A percentile compares a stretch with the other conserved stretches of the same genome.
Evolutionary conservation across 2,113 vertebrate species (phyloP).

Genomic region (Syrrhaptes paradoxus): DNA sequence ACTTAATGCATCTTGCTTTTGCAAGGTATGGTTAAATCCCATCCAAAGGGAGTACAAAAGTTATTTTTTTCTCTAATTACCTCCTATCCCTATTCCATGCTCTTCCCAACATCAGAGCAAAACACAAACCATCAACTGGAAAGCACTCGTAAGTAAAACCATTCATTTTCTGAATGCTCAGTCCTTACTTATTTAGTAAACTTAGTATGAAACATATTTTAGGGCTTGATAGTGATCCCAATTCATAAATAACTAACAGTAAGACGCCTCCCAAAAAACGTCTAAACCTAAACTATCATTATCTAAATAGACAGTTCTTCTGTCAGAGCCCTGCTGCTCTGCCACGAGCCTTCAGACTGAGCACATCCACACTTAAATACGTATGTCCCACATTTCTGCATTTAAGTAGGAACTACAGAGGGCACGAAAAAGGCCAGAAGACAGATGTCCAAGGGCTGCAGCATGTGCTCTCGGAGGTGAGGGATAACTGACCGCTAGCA

Average conservation of each 20-base stretch:
- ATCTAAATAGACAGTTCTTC: not conserved
- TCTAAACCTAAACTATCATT: not conserved
- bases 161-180: conserved; percentile 17
- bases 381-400: not conserved
- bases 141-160: not conserved
- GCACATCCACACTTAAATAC: not conserved
- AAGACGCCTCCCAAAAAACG: not conserved
- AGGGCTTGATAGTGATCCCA: not conserved
- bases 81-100: not conserved
- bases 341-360: not conserved
- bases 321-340: not conserved
- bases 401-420: not conserved
- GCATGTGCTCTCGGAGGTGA: not conserved
- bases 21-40: not conserved
- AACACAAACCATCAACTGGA: not conserved
- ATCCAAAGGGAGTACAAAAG: not conserved
- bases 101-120: not conserved
- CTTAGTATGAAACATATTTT: not conserved
- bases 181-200: conserved; percentile 8
- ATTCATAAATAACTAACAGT: not conserved
- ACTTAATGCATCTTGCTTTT: not conserved
- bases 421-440: not conserved
- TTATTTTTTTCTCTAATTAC: not conserved
- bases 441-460: not conserved
- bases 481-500: not conserved